Evolutionary conservation across 92 coral and sea anemone species (phyloP).

Genomic region (Muricea muricata): DNA sequence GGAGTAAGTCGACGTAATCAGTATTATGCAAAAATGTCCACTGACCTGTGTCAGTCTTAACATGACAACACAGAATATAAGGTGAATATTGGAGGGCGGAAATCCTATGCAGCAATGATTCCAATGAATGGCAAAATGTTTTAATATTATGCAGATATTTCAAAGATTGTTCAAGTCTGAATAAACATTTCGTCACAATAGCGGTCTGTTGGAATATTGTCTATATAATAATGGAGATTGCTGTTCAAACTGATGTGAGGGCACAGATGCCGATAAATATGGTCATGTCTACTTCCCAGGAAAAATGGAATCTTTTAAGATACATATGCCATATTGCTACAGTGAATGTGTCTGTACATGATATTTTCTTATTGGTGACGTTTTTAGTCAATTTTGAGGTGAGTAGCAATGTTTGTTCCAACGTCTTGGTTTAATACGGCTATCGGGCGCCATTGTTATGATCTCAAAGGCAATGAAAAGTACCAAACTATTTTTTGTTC

Average conservation of each 20-base stretch:
- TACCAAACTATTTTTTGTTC: slow-evolving; percentile 1
- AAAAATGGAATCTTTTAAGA: slow-evolving; percentile 10
- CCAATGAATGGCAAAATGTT: slow-evolving; percentile 3
- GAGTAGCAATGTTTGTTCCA: slow-evolving; percentile 22
- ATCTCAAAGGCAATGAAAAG: too few relatives aligned
- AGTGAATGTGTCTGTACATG: not conserved
- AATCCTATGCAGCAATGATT: not conserved
- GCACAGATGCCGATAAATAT: not conserved
- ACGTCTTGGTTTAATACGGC: slow-evolving; percentile 15
- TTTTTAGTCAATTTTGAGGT: slow-evolving; percentile 14
- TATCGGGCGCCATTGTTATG: slow-evolving; percentile 13
- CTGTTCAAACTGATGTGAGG: not conserved
- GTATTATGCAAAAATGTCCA: slow-evolving; percentile 9
- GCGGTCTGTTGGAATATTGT: slow-evolving; percentile 5
- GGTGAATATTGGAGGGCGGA: not conserved
- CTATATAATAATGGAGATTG: not conserved
- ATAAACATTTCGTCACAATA: slow-evolving; percentile 13
- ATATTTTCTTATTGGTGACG: not conserved
- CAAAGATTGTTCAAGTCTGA: slow-evolving; percentile 10
- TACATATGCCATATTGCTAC: slow-evolving; percentile 6
- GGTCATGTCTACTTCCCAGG: not conserved
- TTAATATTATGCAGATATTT: slow-evolving; percentile 12
- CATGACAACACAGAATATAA: slow-evolving; percentile 5
- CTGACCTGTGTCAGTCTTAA: slow-evolving; percentile 20
- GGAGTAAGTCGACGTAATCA: slow-evolving; percentile 6